Evolutionary conservation across 1,140 invertebrate species (phyloP).

Genomic region (Papilio aristodemus): DNA sequence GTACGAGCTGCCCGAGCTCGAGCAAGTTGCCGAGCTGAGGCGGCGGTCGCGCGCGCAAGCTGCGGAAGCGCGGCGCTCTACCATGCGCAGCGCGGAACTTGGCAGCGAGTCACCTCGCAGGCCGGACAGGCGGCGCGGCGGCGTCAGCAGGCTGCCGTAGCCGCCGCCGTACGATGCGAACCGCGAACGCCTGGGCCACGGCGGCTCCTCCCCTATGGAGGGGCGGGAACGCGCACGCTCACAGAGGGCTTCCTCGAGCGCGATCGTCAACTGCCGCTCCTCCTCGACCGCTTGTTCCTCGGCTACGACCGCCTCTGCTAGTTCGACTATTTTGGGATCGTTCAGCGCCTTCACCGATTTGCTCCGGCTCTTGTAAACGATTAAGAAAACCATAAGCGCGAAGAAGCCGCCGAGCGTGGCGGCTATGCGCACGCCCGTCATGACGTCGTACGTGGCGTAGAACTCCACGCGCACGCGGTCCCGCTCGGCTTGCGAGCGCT

Average conservation of each 20-base stretch:
- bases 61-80: constrained; percentile 72
- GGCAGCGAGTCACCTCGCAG: constrained; percentile 79
- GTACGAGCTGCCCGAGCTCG: constrained; percentile 90
- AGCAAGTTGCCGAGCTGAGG: constrained; percentile 89
- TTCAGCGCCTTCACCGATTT: constrained; percentile 86
- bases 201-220: constrained; percentile 75
- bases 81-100: constrained; percentile 80
- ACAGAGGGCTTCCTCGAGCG: constrained; percentile 84
- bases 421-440: constrained; percentile 93
- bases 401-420: constrained; percentile 94
- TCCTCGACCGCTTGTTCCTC: constrained; percentile 87
- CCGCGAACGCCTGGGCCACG: constrained; percentile 80
- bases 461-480: constrained; percentile 88
- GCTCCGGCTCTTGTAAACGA: constrained; percentile 92
- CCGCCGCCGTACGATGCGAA: constrained; percentile 87
- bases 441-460: constrained; percentile 94
- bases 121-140: constrained; percentile 82
- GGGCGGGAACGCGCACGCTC: constrained; percentile 76
- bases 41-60: constrained; percentile 83
- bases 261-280: constrained; percentile 86
- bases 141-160: constrained; percentile 85
- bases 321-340: constrained; percentile 84
- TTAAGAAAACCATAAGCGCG: constrained; percentile 91
- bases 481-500: constrained; percentile 66
- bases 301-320: constrained; percentile 87